A percentile compares a stretch with the other conserved stretches of the same genome.
phyloP scores from a whole-genome alignment of 2,113 vertebrate genomes.

The Vanacampus margaritifer region DNA sequence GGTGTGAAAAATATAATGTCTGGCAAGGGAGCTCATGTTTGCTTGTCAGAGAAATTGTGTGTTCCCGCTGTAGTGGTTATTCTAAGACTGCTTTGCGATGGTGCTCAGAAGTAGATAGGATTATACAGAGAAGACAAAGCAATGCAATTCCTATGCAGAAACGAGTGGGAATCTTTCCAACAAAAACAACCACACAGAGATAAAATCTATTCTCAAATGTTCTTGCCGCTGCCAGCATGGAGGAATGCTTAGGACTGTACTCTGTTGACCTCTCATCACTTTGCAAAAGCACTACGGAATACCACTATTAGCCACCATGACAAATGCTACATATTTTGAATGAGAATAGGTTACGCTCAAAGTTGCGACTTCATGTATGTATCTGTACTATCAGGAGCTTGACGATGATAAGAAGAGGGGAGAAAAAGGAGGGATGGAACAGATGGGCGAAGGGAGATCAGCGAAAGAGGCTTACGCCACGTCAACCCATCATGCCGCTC shows the following conservation, averaged over 20 bases:
- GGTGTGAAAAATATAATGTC: slow-evolving; percentile 1
- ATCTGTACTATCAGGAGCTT: slow-evolving; percentile 10
- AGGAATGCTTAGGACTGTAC: neutral
- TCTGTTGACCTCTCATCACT: slow-evolving; percentile 26
- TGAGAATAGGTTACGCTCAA: slow-evolving; percentile 11
- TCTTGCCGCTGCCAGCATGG: slow-evolving; percentile 4
- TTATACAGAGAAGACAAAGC: slow-evolving; percentile 42
- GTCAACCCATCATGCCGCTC: slow-evolving; percentile 71
- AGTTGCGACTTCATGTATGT: neutral
- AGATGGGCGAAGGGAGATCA: slow-evolving; percentile 72
- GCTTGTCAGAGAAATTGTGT: slow-evolving; percentile 47
- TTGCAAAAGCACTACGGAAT: slow-evolving; percentile 23
- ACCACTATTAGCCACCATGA: slow-evolving; percentile 39
- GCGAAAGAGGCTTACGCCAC: slow-evolving; percentile 75
- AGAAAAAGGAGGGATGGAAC: slow-evolving; percentile 54
- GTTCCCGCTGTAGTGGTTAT: slow-evolving; percentile 14
- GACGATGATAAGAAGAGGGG: slow-evolving; percentile 18
- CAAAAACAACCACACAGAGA: slow-evolving; percentile 3
- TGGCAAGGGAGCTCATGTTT: slow-evolving; percentile 39
- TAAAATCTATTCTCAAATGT: slow-evolving; percentile 11
- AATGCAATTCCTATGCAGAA: slow-evolving; percentile 35
- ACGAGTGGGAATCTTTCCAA: slow-evolving; percentile 10
- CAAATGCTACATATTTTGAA: slow-evolving; percentile 13
- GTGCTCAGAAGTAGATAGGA: slow-evolving; percentile 20
- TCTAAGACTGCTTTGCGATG: slow-evolving; percentile 21